phyloP scores from a whole-genome alignment of 2,888 invertebrate genomes.

The Vandiemenella viatica region DNA sequence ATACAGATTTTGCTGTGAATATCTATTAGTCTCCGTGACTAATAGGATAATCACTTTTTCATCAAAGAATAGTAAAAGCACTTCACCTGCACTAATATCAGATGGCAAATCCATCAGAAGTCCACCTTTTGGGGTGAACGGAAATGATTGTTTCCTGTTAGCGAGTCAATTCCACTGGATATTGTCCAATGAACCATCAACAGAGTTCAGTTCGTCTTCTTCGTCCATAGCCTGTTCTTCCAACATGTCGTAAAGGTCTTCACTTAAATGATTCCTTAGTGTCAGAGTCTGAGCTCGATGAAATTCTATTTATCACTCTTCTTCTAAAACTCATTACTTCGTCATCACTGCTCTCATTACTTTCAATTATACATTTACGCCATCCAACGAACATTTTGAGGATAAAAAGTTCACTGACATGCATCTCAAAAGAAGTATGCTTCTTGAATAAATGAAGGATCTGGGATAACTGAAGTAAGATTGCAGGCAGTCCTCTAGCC shows the following conservation, averaged over 20 bases:
- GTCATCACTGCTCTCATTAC: neutral
- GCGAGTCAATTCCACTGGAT: neutral
- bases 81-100: neutral
- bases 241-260: neutral
- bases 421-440: no score
- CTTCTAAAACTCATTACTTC: neutral
- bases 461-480: no score
- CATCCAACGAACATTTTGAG: no score
- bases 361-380: neutral
- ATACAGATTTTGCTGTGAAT: neutral
- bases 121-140: neutral
- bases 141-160: neutral
- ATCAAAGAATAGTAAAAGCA: neutral
- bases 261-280: neutral
- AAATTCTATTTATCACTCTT: neutral
- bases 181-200: neutral
- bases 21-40: conserved; percentile 1
- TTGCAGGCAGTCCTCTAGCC: no score
- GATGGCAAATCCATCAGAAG: neutral
- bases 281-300: neutral
- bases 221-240: neutral
- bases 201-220: neutral
- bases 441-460: no score
- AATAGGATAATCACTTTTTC: conserved; percentile 1
- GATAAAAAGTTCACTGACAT: no score